These are phyloP conservation scores for Leptosomus discolor DNA, from an alignment of 2,113 vertebrate genomes.

Conservation along the genomic window DNA sequence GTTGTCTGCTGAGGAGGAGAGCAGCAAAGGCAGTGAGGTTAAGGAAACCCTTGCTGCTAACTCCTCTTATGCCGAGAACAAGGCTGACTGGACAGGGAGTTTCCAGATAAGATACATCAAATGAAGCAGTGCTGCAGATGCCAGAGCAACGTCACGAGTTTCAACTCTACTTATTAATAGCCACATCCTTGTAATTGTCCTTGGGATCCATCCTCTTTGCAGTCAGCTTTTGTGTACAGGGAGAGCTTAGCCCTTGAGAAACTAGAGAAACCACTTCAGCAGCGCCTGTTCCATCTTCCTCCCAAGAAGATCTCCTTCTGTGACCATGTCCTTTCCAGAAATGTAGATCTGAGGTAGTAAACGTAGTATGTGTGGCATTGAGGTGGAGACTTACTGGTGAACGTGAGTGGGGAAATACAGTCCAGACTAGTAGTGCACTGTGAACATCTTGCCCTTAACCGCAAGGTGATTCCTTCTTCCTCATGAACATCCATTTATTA, in stretches of 20 bases:
- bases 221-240: background rate
- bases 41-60: background rate
- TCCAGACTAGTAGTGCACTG: background rate
- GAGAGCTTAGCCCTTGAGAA: background rate
- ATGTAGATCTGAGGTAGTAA: background rate
- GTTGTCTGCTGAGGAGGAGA: background rate
- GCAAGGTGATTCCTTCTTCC: background rate
- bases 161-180: background rate
- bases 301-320: background rate
- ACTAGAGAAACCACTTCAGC: background rate
- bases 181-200: background rate
- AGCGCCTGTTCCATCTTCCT: accelerated
- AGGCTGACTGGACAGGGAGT: background rate
- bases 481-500: background rate
- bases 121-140: background rate
- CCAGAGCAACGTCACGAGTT: background rate
- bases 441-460: background rate
- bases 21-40: background rate
- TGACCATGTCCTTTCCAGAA: background rate
- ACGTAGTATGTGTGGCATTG: accelerated
- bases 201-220: background rate
- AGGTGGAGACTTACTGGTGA: background rate
- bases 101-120: background rate
- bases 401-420: background rate
- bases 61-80: background rate